These are phyloP conservation scores for Leistus spinibarbis DNA, from an alignment of 2,888 invertebrate genomes.

Conservation along the genomic window DNA sequence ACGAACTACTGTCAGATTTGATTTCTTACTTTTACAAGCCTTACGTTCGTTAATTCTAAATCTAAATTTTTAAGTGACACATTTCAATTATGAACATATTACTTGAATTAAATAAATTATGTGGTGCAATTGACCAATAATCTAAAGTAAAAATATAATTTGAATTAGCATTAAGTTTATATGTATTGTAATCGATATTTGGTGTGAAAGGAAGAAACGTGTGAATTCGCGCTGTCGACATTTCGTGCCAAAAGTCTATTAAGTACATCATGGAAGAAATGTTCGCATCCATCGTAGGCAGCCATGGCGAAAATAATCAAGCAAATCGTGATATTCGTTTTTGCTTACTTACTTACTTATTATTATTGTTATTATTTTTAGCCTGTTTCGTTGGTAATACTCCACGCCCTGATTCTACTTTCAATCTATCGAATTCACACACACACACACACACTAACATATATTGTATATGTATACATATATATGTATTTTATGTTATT, in stretches of 20 bases:
- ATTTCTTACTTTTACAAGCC: too few species aligned
- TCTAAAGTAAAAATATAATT: not conserved
- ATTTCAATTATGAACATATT: too few species aligned
- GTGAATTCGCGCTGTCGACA: not conserved
- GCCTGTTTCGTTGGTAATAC: not conserved
- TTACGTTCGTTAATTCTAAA: too few species aligned
- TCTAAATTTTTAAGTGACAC: too few species aligned
- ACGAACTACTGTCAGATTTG: too few species aligned
- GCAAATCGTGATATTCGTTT: not conserved
- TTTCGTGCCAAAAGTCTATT: not conserved
- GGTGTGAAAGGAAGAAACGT: not conserved
- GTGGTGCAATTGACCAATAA: too few species aligned
- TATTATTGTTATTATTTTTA: not conserved
- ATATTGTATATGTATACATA: not conserved
- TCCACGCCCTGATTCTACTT: not conserved
- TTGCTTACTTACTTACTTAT: not conserved
- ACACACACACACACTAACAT: not conserved
- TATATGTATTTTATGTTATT: slow-evolving; percentile 12
- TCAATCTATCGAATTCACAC: not conserved
- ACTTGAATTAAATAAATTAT: too few species aligned
- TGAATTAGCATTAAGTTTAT: not conserved
- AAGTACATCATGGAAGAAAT: not conserved
- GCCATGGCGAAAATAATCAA: not conserved
- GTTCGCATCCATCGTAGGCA: too few species aligned
- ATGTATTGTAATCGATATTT: not conserved